A percentile compares a stretch with the other conserved stretches of the same genome.
These are phyloP conservation scores for Epizoanthus stellaris DNA, from an alignment of 92 coral and sea anemone species.

Conservation along the genomic window DNA sequence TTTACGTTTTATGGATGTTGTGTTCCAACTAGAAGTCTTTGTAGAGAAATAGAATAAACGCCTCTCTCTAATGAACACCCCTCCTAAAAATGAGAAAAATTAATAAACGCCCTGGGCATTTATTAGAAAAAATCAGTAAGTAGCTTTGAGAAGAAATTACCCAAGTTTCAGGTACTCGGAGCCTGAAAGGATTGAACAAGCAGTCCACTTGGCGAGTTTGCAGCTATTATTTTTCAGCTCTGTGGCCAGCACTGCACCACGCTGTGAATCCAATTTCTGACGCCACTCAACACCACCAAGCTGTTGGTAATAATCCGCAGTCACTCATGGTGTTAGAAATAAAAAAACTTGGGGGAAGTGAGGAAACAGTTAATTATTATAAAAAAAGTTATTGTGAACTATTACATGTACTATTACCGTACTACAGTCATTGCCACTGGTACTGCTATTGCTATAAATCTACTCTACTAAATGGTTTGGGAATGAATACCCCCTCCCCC, in stretches of 20 bases:
- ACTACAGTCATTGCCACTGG: no score
- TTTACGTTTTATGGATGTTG: no score
- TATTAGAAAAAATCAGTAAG: not conserved
- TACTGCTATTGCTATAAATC: no score
- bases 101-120: no score
- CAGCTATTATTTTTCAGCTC: conserved; percentile 97
- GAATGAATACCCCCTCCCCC: no score
- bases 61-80: no score
- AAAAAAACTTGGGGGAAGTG: not conserved
- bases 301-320: conserved; percentile 31
- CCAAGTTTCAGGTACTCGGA: conserved; percentile 96
- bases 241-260: conserved; percentile 99
- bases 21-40: no score
- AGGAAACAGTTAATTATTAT: no score
- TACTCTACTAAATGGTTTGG: no score
- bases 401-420: not conserved
- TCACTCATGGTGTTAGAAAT: not conserved
- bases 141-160: conserved; percentile 36
- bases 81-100: not conserved
- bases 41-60: no score
- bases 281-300: conserved; percentile 97
- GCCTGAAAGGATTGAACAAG: conserved; percentile 82
- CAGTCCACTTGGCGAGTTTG: conserved; percentile 99
- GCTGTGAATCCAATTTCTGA: conserved; percentile 96
- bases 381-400: no score